These are phyloP conservation scores for Anniella stebbinsi DNA, from an alignment of 2,797 vertebrate genomes.

Conservation along the genomic window DNA sequence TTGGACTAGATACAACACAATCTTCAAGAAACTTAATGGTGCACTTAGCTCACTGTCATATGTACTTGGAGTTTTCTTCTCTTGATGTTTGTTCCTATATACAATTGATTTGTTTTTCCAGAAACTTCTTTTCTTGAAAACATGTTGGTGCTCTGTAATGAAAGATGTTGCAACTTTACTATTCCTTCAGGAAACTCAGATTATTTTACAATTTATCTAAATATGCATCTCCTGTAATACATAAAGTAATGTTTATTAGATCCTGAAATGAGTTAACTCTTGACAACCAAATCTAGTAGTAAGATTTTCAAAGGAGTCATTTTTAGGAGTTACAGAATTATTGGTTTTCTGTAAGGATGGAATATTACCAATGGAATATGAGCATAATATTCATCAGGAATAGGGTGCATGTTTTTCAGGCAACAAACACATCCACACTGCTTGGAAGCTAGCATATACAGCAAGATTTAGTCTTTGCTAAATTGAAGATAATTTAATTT, in stretches of 20 bases:
- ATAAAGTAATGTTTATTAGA: background rate
- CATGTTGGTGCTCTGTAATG: background rate
- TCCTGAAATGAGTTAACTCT: background rate
- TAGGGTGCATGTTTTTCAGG: too few relatives aligned
- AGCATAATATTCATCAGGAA: too few relatives aligned
- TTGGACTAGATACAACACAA: background rate
- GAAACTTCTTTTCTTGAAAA: background rate
- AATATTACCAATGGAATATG: background rate
- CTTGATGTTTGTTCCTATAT: background rate
- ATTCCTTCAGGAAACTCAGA: background rate
- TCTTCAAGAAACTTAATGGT: background rate
- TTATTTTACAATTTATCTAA: background rate
- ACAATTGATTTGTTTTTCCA: background rate
- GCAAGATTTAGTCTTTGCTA: background rate
- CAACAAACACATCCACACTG: background rate
- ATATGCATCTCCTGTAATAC: background rate
- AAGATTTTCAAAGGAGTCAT: background rate
- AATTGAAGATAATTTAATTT: background rate
- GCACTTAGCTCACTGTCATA: slow-evolving; percentile 9
- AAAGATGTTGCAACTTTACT: background rate
- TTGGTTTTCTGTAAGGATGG: background rate
- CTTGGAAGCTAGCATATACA: background rate
- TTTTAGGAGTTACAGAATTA: background rate
- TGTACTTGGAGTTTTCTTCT: background rate
- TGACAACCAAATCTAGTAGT: background rate